Conservation (phyloP, 2,113 vertebrate species). For the Indicator indicator region DNA sequence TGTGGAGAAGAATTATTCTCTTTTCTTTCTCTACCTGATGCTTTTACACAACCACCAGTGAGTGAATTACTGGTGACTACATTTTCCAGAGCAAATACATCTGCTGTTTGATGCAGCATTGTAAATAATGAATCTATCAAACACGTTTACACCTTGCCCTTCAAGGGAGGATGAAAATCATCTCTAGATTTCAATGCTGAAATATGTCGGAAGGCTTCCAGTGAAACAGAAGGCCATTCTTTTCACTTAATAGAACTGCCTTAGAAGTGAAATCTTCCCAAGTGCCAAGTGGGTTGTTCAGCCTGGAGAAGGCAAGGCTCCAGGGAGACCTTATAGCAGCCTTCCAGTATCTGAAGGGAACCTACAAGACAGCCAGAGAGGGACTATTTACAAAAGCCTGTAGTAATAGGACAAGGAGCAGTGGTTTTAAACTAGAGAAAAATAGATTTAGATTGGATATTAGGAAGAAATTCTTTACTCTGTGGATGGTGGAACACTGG, state of each 20-base stretch:
- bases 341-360: no score
- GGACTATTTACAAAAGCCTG: no score
- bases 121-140: conserved; percentile 22
- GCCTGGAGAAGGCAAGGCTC: no score
- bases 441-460: no score
- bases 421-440: no score
- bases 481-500: no score
- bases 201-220: neutral
- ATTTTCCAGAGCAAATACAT: conserved; percentile 12
- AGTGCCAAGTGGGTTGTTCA: neutral
- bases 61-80: conserved; percentile 6
- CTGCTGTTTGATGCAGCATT: neutral
- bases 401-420: no score
- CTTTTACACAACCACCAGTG: neutral
- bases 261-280: neutral
- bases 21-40: neutral
- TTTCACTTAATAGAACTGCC: neutral
- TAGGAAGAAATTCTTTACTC: no score
- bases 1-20: neutral
- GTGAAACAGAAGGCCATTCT: neutral
- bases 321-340: no score
- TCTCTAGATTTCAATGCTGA: neutral
- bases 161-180: conserved; percentile 8
- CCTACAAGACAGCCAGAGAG: no score
- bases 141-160: neutral